Percentiles rank a stretch among this genome's conserved stretches.
Conservation (phyloP, 1,140 invertebrate genomes). For the Conus betulinus region DNA sequence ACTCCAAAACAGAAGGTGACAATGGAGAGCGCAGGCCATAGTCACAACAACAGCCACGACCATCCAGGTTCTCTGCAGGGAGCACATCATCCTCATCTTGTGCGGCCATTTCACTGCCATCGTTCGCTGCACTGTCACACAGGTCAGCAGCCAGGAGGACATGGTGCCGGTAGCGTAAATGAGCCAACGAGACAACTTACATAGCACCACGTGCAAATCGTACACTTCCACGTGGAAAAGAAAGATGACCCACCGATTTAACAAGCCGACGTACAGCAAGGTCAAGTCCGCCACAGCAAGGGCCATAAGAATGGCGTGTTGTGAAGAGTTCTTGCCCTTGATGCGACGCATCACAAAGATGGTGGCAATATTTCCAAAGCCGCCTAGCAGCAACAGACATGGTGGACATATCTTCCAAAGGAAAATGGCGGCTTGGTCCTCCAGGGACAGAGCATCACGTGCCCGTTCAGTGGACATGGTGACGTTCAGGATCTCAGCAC, state of each 20-base stretch:
- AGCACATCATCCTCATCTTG: not conserved
- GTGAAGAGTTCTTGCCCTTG: not conserved
- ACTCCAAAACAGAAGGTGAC: not conserved
- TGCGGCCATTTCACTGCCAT: not conserved
- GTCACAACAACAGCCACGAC: not conserved
- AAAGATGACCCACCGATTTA: not conserved
- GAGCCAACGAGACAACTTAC: not conserved
- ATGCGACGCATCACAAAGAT: not conserved
- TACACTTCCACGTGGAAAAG: not conserved
- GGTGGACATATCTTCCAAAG: not conserved
- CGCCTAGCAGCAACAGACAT: not conserved
- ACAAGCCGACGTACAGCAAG: not conserved
- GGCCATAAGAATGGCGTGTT: not conserved
- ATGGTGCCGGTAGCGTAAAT: not conserved
- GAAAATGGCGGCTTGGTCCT: not conserved
- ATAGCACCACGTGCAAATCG: not conserved
- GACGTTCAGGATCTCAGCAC: too few species aligned
- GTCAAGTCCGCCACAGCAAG: not conserved
- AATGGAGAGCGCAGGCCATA: not conserved
- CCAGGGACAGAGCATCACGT: too few species aligned
- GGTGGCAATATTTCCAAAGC: not conserved
- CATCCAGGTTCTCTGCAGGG: not conserved
- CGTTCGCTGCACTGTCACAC: not conserved
- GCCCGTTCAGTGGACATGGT: too few species aligned
- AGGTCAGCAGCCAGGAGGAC: not conserved